Base-by-base conservation (phyloP, 2,888 invertebrate species). In the Lithophane socia region DNA sequence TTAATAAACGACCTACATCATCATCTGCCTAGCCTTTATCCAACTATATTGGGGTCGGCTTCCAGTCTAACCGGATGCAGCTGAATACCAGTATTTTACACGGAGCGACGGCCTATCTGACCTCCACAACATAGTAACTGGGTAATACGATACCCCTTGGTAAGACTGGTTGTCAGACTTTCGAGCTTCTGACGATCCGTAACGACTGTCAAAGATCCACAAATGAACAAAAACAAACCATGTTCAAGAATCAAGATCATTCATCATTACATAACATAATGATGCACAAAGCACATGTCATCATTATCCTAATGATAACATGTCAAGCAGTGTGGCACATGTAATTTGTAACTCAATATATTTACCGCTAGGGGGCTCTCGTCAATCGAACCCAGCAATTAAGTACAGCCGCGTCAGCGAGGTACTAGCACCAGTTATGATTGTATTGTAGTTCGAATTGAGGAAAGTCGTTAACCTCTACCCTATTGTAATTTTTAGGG, bases 311-410 rank as follows among this genome's bases (percentile, higher is more conserved):
- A 81, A 77, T 68, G 60, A 85, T 70, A 66, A 63, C 67, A 68
- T 61, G 70, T 81, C 83, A 83, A 73, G 37, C 75, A 76, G 64
- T 71, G 71, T 65, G 54, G 37, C 68, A 68, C 63, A 47, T 72
- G 79, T 80, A 63, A 76, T 77, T 86, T 68, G 87, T 87, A 87
- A 87, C 76, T 75, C 78, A 73, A 87, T 87, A 85, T 78, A 80
- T 82, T 79, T 77, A 76, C 79, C 70, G 61, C 68, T 29, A 66
- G 68, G 81, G 70, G 70, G 64, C 66, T 58, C 75, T 65, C 68
- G 63, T 70, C 76, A 82, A 69, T 78, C 68, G 76, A 80, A 75
- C 44, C 37, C 66, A 63, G 75, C 80, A 80, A 87, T 87, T 87
- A 85, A 63, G 77, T 66, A 54, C 78, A 68, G 8, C n/a, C 37